A percentile compares a stretch with the other conserved stretches of the same genome.
Conservation (phyloP, 2,888 invertebrate species). For the Bruchidius siliquastri region DNA sequence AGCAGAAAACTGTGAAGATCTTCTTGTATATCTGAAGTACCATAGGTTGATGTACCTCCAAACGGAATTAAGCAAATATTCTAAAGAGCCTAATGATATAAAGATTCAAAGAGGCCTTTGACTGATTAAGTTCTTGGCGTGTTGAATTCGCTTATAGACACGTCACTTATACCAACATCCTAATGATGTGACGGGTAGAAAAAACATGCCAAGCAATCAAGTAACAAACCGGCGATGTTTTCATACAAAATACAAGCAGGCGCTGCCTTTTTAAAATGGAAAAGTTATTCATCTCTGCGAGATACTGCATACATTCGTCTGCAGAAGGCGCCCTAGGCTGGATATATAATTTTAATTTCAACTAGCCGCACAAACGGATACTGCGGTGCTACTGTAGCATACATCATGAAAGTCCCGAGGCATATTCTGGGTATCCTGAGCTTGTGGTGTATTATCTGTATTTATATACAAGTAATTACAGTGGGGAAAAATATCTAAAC, state of each 20-base stretch:
- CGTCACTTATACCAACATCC: conserved; percentile 8
- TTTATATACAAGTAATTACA: neutral
- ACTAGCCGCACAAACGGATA: neutral
- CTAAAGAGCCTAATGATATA: neutral
- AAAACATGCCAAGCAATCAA: conserved; percentile 9
- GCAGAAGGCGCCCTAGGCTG: neutral
- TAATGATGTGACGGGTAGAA: conserved; percentile 7
- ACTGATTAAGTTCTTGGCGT: neutral
- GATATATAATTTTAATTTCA: neutral
- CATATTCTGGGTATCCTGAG: neutral
- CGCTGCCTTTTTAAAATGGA: conserved; percentile 7
- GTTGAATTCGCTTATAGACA: neutral
- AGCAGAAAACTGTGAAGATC: neutral
- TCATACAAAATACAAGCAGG: conserved; percentile 4
- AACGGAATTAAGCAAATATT: neutral
- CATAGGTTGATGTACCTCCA: neutral
- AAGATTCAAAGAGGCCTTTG: neutral
- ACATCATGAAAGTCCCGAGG: neutral
- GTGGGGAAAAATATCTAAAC: neutral
- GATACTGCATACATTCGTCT: neutral
- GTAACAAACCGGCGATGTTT: conserved; percentile 12
- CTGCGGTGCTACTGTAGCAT: neutral
- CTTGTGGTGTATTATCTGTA: neutral
- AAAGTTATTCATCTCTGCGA: neutral
- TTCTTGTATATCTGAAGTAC: neutral